Evolutionary conservation across 2,888 invertebrate genomes (phyloP), one percentile per base, ranked within the genome.

Genomic region (Dryocosmus kuriphilus): DNA sequence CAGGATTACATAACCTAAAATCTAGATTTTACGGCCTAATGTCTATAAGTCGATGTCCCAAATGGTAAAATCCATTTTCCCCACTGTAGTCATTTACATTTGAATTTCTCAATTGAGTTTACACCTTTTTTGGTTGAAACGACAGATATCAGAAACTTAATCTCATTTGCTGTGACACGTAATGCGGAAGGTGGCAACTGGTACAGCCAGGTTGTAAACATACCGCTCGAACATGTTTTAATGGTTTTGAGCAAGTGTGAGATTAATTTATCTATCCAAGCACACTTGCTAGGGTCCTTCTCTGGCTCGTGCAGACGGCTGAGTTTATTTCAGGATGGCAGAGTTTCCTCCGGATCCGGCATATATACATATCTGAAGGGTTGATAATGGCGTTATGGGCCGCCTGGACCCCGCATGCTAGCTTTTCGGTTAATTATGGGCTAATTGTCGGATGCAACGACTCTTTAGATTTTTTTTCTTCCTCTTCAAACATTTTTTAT

Each of bases 401-500:
- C 32, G 75, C 51, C 7, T 41, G 75, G 78, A 73, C 24, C 62
- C 67, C 60, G 38, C 30, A 61, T 76, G 62, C 83, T 79, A 80
- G 81, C 77, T 83, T 84, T 83, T 79, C 81, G 83, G 85, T 89
- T 89, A 89, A 89, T 89, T 89, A 89, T 86, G 86, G 87, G 85
- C 89, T 89, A 89, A 89, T 89, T 89, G 88, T 89, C 82, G 83
- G 76, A 79, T 79, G 80, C 79, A 77, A 74, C 75, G 80, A 60
- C 75, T 71, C 76, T 81, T 65, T 65, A 38, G 65, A 57, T 55
- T 79, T 82, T 80, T 81, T 77, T n/a, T 32, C 65, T 24, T 11
- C 57, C 51, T 19, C 74, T 80, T 78, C 74, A n/a, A n/a, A n/a
- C 16, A 41, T 41, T 14, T 41, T 41, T 74, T 82, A 77, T 82